Conservation (phyloP, 2,797 vertebrate genomes). For the Scyliorhinus canicula region DNA sequence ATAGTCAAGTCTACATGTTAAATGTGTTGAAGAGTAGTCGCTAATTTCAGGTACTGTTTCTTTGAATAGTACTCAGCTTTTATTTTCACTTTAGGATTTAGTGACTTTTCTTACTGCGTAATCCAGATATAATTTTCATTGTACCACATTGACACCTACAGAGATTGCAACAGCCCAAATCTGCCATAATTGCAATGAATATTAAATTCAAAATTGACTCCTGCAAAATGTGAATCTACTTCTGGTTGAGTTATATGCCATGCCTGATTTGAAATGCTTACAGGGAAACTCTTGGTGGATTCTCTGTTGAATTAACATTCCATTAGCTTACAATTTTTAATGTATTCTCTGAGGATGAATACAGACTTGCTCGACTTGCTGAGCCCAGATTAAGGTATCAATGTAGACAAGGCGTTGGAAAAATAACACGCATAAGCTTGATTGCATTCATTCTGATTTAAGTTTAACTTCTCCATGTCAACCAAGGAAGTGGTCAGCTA, state of each 20-base stretch:
- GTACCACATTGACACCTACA: neutral
- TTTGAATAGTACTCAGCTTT: neutral
- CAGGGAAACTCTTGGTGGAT: neutral
- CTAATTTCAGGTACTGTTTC: neutral
- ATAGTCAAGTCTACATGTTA: neutral
- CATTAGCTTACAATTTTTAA: neutral
- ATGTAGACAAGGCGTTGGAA: neutral
- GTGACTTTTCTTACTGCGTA: neutral
- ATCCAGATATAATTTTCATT: neutral
- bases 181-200: neutral
- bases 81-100: neutral
- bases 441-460: neutral
- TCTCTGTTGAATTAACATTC: constrained; percentile 6
- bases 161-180: neutral
- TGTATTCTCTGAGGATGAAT: neutral
- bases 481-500: neutral
- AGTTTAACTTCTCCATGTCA: neutral
- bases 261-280: neutral
- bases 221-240: neutral
- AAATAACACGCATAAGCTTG: neutral
- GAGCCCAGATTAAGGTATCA: neutral
- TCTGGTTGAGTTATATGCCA: neutral
- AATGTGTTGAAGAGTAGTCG: neutral
- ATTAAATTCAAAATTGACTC: neutral
- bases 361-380: constrained; percentile 2